Evolutionary conservation across 2,888 invertebrate species (phyloP).

Genomic region (Cerastis rubricosa): DNA sequence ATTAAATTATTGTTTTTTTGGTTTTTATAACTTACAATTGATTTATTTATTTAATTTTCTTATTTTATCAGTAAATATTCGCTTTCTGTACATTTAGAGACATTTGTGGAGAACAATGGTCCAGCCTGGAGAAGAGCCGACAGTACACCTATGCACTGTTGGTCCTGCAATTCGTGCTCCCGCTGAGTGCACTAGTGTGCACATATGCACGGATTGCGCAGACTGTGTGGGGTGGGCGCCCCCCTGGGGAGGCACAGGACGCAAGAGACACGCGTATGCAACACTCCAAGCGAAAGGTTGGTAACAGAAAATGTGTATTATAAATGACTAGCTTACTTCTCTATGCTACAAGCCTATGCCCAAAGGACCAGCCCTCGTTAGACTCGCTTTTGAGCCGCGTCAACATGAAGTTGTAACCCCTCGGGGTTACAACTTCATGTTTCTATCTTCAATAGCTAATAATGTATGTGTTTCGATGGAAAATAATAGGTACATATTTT

Average conservation of each 20-base stretch:
- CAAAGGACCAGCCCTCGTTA: not conserved
- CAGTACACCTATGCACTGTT: conserved; percentile 95
- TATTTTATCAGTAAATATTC: not conserved
- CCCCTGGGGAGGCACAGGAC: conserved; percentile 97
- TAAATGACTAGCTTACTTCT: not conserved
- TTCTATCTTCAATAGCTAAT: not conserved
- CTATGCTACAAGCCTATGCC: not conserved
- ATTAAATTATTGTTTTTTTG: not conserved
- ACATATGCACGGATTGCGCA: conserved; percentile 96
- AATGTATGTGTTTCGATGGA: not conserved
- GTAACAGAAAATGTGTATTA: not conserved
- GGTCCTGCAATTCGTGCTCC: conserved; percentile 96
- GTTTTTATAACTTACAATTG: not conserved
- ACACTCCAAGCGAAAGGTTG: conserved; percentile 96
- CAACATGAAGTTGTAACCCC: not conserved
- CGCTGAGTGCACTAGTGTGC: conserved; percentile 94
- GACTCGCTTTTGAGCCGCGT: not conserved
- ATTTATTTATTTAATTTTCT: not conserved
- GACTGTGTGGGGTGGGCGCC: conserved; percentile 96
- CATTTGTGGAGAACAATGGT: conserved; percentile 94
- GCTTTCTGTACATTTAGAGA: conserved; percentile 80
- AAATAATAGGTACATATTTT: not conserved
- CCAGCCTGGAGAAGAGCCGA: conserved; percentile 91
- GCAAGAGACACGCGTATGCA: conserved; percentile 95
- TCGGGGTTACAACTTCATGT: not conserved